Percentiles rank a stretch among this genome's conserved stretches.
Evolutionary conservation across 2,797 vertebrate species (phyloP).

Genomic region (Hapalemur alaotrensis): DNA sequence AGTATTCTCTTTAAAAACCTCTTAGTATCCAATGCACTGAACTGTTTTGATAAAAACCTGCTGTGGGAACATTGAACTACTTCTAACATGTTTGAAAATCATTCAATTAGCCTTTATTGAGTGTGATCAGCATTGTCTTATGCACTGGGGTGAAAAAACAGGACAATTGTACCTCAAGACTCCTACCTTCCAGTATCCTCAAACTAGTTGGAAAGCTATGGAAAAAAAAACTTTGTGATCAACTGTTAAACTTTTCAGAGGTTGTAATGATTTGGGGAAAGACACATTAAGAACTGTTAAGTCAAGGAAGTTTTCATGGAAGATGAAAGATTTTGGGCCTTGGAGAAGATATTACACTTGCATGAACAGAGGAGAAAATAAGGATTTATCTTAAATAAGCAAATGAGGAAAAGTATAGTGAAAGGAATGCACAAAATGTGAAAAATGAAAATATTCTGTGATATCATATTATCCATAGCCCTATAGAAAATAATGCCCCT

Average conservation of each 20-base stretch:
- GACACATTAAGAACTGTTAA: neutral
- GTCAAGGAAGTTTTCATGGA: neutral
- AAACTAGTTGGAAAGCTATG: neutral
- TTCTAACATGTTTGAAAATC: neutral
- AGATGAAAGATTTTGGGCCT: neutral
- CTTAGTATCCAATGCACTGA: neutral
- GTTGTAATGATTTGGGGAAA: neutral
- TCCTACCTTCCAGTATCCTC: neutral
- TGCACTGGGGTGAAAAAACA: neutral
- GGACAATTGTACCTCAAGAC: neutral
- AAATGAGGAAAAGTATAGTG: neutral
- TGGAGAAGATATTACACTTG: neutral
- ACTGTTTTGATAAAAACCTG: conserved; percentile 21
- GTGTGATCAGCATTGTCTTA: neutral
- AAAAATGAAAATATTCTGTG: neutral
- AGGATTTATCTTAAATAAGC: neutral
- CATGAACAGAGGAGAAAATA: neutral
- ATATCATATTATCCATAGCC: neutral
- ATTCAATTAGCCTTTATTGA: conserved; percentile 9
- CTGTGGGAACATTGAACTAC: neutral
- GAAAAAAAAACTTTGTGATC: neutral
- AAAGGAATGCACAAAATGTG: neutral
- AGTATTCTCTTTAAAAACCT: conserved; percentile 27
- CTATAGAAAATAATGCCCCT: neutral
- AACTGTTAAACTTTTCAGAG: neutral